These are phyloP conservation scores for Rhamphomyia laevipes DNA, from an alignment of 2,888 invertebrate species.

Conservation along the genomic window DNA sequence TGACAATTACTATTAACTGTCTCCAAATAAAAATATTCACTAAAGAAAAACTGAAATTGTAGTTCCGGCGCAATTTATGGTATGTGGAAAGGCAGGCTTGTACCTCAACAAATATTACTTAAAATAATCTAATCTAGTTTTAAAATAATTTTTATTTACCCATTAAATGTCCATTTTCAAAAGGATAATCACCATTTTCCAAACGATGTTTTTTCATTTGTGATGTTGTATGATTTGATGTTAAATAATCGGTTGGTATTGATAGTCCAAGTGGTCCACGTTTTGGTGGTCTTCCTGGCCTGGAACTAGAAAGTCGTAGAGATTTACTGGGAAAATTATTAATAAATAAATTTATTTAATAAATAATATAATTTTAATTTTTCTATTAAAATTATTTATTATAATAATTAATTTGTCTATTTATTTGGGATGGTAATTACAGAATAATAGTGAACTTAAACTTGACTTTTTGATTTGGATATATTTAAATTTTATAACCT, in stretches of 20 bases:
- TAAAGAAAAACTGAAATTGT: too few species aligned
- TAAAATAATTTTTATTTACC: neutral
- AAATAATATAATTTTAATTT: neutral
- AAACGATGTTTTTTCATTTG: neutral
- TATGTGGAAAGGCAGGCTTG: too few species aligned
- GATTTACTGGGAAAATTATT: neutral
- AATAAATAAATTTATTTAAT: neutral
- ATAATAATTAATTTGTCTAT: too few species aligned
- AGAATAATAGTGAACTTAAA: too few species aligned
- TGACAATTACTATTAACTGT: too few species aligned
- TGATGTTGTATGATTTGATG: neutral
- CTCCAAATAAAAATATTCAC: too few species aligned
- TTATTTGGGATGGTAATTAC: too few species aligned
- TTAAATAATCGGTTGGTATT: neutral
- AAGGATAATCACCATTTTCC: neutral
- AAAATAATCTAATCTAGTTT: neutral
- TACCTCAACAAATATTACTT: neutral
- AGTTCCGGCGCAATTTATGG: too few species aligned
- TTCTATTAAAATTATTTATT: neutral
- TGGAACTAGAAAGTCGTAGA: neutral
- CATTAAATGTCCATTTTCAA: neutral
- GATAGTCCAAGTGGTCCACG: neutral
- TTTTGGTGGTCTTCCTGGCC: slow-evolving; percentile 1
- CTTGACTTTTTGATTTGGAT: too few species aligned
- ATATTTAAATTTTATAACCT: too few species aligned